A percentile compares a stretch with the other conserved stretches of the same genome.
Evolutionary conservation across 2,113 vertebrate species (phyloP).

Genomic region (Pseudopipra pipra): DNA sequence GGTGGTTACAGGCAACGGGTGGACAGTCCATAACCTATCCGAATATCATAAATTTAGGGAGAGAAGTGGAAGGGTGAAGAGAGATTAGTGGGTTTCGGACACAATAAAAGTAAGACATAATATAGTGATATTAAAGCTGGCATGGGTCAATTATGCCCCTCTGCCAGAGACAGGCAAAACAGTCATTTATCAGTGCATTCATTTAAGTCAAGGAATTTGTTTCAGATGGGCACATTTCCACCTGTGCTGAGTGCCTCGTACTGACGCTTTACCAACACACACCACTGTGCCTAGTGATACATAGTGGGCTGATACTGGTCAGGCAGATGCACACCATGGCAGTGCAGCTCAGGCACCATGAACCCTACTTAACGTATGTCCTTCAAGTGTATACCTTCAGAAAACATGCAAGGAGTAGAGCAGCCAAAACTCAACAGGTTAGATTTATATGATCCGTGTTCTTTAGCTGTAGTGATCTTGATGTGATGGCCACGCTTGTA

Average conservation of each 20-base stretch:
- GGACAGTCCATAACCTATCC: background rate
- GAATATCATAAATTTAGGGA: background rate
- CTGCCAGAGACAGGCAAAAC: background rate
- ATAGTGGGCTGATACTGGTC: background rate
- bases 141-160: background rate
- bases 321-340: background rate
- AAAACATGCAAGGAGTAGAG: background rate
- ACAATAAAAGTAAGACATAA: background rate
- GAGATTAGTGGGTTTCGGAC: background rate
- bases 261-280: background rate
- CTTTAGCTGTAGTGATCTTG: background rate
- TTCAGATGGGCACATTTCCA: background rate
- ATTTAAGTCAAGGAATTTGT: background rate
- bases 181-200: background rate
- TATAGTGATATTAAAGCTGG: background rate
- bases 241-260: background rate
- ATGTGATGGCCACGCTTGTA: background rate
- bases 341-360: background rate
- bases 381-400: background rate
- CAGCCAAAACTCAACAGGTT: fast-evolving
- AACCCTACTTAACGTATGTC: background rate
- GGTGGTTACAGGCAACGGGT: background rate
- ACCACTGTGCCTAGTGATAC: background rate
- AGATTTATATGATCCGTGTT: fast-evolving
- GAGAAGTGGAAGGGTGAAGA: background rate